These are phyloP conservation scores for Myiopsitta monachus DNA, from an alignment of 2,113 vertebrate genomes.

Conservation along the genomic window DNA sequence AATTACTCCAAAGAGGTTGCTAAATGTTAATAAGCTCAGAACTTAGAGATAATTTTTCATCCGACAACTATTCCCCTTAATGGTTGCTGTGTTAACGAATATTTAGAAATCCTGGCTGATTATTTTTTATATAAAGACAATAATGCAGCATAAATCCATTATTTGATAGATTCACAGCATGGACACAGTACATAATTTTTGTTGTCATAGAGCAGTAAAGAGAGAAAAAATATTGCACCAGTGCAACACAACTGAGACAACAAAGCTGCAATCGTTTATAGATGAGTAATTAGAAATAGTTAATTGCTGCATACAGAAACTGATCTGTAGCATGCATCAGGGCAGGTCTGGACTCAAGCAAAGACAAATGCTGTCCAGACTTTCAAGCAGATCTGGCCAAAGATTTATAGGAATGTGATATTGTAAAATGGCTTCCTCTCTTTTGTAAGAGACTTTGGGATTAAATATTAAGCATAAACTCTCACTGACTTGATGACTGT, in stretches of 20 bases:
- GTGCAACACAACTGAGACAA: background rate
- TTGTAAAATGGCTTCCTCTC: background rate
- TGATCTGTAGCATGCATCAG: background rate
- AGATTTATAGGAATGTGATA: background rate
- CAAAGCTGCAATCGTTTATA: background rate
- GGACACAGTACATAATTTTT: background rate
- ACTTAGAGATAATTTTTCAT: constrained; percentile 20
- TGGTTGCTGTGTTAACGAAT: background rate
- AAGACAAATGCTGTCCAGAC: background rate
- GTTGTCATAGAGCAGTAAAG: background rate
- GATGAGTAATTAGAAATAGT: background rate
- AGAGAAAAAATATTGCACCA: background rate
- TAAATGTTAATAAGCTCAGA: constrained; percentile 36
- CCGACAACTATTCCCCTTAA: background rate
- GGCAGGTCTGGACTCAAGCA: background rate
- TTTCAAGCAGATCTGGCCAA: background rate
- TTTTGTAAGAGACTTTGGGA: background rate
- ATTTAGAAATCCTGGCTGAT: constrained; percentile 26
- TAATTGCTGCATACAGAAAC: background rate
- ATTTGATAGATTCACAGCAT: background rate
- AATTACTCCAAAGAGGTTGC: background rate
- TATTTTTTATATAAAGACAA: background rate
- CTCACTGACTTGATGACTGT: background rate
- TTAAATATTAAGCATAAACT: background rate
- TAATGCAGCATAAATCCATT: background rate